A percentile compares a stretch with the other conserved stretches of the same genome.
Conservation (phyloP, 2,888 invertebrate species). For the Iselma pallidipennis region DNA sequence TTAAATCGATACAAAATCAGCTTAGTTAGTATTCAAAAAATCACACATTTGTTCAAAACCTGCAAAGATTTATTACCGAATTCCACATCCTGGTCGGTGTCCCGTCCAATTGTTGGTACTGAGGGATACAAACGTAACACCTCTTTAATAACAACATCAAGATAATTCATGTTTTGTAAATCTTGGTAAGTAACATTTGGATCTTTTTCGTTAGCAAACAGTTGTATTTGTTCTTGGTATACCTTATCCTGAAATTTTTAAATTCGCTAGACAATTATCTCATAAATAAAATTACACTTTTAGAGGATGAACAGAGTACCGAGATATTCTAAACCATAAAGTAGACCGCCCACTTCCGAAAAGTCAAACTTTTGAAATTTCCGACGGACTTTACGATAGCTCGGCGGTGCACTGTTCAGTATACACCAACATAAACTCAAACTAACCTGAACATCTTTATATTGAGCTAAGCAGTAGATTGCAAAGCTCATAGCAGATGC, state of each 20-base stretch:
- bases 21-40: too few species aligned
- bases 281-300: conserved; percentile 24
- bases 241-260: conserved; percentile 43
- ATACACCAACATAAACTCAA: too few species aligned
- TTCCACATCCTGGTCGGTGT: conserved; percentile 24
- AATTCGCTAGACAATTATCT: too few species aligned
- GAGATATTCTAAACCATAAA: too few species aligned
- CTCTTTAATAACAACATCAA: conserved; percentile 39
- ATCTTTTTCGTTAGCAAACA: conserved; percentile 40
- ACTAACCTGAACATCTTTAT: conserved; percentile 41
- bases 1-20: too few species aligned
- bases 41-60: too few species aligned
- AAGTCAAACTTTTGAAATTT: too few species aligned
- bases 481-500: conserved; percentile 52
- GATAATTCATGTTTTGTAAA: conserved; percentile 36
- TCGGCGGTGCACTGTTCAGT: too few species aligned
- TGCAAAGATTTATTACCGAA: conserved; percentile 1
- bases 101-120: conserved; percentile 32
- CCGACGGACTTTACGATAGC: too few species aligned
- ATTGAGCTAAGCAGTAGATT: conserved; percentile 49
- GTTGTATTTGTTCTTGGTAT: conserved; percentile 45
- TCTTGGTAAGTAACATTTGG: conserved; percentile 35
- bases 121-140: conserved; percentile 35
- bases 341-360: too few species aligned
- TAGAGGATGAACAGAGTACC: too few species aligned